phyloP scores from a whole-genome alignment of 2,797 vertebrate species.

The Saxicola maurus region DNA sequence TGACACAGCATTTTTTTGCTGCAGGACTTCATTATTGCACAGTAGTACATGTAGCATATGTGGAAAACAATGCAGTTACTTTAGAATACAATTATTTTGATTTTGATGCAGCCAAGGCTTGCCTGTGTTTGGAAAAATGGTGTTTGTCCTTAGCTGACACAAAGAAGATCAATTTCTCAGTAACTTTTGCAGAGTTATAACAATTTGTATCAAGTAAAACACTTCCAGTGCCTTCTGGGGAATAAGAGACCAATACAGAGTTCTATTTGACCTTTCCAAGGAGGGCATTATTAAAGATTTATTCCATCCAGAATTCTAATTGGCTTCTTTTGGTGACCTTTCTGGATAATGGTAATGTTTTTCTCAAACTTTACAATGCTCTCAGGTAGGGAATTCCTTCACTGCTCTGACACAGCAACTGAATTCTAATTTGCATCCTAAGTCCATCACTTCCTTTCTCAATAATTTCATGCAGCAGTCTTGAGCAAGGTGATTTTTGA shows the following conservation, averaged over 20 bases:
- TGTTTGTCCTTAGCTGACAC: neutral
- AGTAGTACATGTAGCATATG: neutral
- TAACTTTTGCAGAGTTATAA: neutral
- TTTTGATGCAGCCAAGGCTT: neutral
- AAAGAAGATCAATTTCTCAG: neutral
- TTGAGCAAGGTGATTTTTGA: neutral
- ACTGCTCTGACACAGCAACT: neutral
- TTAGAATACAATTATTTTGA: neutral
- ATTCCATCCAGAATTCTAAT: slow-evolving; percentile 33
- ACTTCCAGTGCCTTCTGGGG: neutral
- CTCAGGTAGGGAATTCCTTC: slow-evolving; percentile 22
- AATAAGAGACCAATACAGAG: neutral
- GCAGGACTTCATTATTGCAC: neutral
- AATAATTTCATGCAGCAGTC: neutral
- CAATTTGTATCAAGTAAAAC: neutral
- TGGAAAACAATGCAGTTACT: neutral
- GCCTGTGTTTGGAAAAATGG: neutral
- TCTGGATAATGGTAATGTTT: slow-evolving; percentile 17
- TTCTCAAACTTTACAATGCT: slow-evolving; percentile 23
- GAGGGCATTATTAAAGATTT: slow-evolving; percentile 36
- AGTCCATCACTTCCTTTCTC: neutral
- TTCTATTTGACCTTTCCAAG: slow-evolving; percentile 21
- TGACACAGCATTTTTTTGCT: neutral
- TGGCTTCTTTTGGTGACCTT: slow-evolving; percentile 35
- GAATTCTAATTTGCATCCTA: slow-evolving; percentile 24